A percentile compares a stretch with the other conserved stretches of the same genome.
These are phyloP conservation scores for Chaetodon trifascialis DNA, from an alignment of 2,113 vertebrate genomes.

Conservation along the genomic window DNA sequence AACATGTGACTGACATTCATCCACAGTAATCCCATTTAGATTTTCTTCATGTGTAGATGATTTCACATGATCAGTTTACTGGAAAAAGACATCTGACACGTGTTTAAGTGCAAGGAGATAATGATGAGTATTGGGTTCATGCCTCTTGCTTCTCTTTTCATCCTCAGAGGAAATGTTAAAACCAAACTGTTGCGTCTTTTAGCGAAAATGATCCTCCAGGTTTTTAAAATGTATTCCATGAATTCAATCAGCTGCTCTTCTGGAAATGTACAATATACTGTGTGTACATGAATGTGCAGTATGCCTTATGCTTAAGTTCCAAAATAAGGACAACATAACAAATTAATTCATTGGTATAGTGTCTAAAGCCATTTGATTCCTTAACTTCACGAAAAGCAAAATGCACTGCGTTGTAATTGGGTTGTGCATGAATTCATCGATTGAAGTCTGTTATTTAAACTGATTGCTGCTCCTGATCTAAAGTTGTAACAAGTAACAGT, in stretches of 20 bases:
- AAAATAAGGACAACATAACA: too few relatives aligned
- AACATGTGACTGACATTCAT: constrained; percentile 7
- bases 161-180: background rate
- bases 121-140: background rate
- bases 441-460: background rate
- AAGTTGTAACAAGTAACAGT: background rate
- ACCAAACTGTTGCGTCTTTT: background rate
- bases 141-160: background rate
- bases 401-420: background rate
- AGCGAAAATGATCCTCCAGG: too few relatives aligned
- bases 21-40: constrained; percentile 22
- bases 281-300: background rate
- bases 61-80: constrained; percentile 6
- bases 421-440: background rate
- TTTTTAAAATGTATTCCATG: background rate
- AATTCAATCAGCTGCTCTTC: background rate
- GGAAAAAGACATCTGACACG: background rate
- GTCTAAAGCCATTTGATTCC: background rate
- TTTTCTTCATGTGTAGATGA: background rate
- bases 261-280: background rate
- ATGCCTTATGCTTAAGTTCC: too few relatives aligned
- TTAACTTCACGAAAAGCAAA: background rate
- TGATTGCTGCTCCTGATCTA: background rate
- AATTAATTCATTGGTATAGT: too few relatives aligned
- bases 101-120: background rate